Evolutionary conservation across 2,888 invertebrate species (phyloP).

Genomic region (Meghimatium bilineatum): DNA sequence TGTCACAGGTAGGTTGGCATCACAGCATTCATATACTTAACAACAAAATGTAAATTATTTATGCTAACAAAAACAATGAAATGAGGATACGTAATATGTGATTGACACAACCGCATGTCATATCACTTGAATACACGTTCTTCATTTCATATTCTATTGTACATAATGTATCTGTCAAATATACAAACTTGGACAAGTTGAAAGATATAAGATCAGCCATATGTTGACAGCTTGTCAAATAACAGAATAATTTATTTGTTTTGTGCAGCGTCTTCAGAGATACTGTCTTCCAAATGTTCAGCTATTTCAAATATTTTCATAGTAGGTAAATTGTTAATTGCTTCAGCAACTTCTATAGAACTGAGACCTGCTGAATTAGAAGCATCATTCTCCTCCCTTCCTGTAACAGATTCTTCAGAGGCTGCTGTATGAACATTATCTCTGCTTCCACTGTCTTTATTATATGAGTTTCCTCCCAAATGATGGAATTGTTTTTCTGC

Average conservation of each 20-base stretch:
- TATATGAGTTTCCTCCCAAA: neutral
- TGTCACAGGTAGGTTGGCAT: neutral
- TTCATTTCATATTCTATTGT: neutral
- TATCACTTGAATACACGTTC: neutral
- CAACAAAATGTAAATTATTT: neutral
- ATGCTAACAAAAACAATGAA: neutral
- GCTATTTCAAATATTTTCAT: constrained; percentile 30
- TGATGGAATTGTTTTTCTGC: constrained; percentile 18
- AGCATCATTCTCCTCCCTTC: neutral
- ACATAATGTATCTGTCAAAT: neutral
- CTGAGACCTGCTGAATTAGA: neutral
- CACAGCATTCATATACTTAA: neutral
- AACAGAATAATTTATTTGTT: neutral
- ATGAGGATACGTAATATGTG: neutral
- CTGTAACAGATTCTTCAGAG: neutral
- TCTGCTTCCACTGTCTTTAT: neutral
- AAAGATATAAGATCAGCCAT: neutral
- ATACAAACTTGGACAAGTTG: neutral
- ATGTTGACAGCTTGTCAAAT: neutral
- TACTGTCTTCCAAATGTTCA: constrained; percentile 8
- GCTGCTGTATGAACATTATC: neutral
- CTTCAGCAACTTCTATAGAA: constrained; percentile 30
- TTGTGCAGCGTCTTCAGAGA: neutral
- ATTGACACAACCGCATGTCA: neutral
- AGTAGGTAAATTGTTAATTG: constrained; percentile 38